Conservation (phyloP, 2,113 vertebrate species). For the Agapornis roseicollis region DNA sequence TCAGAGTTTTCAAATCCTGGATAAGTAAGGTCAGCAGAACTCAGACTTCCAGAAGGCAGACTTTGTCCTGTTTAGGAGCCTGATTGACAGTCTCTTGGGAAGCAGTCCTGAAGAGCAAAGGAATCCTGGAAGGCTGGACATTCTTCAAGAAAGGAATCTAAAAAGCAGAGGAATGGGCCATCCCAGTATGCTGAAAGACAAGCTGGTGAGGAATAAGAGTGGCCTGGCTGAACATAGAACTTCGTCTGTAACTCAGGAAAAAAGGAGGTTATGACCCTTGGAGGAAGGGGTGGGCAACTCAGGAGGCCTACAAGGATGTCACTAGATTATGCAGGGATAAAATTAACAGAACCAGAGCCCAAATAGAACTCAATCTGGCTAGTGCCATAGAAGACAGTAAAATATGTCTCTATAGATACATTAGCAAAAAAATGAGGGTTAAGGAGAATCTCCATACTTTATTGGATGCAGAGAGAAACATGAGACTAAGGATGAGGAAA, state of each 20-base stretch:
- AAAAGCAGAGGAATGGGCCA: no score
- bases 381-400: background rate
- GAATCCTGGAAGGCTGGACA: background rate
- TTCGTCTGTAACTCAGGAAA: background rate
- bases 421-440: background rate
- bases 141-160: background rate
- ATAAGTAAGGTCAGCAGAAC: background rate
- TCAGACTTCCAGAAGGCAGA: background rate
- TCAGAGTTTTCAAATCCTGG: background rate
- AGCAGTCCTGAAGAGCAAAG: background rate
- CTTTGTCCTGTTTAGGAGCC: background rate
- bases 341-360: background rate
- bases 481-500: background rate
- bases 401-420: background rate
- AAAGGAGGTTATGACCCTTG: background rate
- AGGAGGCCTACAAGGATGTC: background rate
- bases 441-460: background rate
- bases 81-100: background rate
- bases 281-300: background rate
- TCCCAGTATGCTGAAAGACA: background rate
- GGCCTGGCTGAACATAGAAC: background rate
- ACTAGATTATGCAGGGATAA: background rate
- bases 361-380: background rate
- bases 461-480: accelerated
- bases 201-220: background rate